Conservation (phyloP, 2,797 vertebrate species). For the Tamandua tetradactyla region DNA sequence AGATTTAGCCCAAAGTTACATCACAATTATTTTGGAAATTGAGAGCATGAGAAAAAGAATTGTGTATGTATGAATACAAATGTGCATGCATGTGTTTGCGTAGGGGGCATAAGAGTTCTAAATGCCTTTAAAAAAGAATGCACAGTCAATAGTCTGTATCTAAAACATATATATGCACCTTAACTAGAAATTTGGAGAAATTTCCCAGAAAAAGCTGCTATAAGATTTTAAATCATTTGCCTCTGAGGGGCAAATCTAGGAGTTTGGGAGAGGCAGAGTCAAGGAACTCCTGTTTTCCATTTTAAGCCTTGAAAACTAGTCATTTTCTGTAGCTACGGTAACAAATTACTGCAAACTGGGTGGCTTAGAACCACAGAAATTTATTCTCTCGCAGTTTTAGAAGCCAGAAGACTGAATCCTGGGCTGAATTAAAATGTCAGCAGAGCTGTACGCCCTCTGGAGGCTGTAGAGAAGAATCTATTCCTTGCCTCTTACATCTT, state of each 20-base stretch:
- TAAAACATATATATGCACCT: not conserved
- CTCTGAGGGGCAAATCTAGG: not conserved
- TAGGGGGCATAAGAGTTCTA: not conserved
- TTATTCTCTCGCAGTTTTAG: not conserved
- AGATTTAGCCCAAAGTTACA: not conserved
- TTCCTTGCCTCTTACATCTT: not conserved
- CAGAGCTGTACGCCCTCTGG: not conserved
- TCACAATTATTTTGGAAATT: constrained; percentile 38
- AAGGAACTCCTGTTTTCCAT: not conserved
- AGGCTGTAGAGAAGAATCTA: not conserved
- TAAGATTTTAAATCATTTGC: constrained; percentile 32
- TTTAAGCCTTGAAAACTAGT: not conserved
- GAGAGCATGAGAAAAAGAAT: not conserved
- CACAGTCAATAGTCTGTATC: not conserved
- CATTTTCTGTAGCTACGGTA: not conserved
- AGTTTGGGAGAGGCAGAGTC: too few species aligned
- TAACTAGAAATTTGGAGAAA: not conserved
- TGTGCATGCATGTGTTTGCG: not conserved
- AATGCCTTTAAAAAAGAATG: not conserved
- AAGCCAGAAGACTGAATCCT: not conserved
- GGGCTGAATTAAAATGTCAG: not conserved
- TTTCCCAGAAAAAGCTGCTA: not conserved
- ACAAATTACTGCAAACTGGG: not conserved
- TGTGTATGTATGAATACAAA: not conserved
- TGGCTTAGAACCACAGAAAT: not conserved